Evolutionary conservation across 2,888 invertebrate genomes (phyloP).

Genomic region (Erynnis tages): DNA sequence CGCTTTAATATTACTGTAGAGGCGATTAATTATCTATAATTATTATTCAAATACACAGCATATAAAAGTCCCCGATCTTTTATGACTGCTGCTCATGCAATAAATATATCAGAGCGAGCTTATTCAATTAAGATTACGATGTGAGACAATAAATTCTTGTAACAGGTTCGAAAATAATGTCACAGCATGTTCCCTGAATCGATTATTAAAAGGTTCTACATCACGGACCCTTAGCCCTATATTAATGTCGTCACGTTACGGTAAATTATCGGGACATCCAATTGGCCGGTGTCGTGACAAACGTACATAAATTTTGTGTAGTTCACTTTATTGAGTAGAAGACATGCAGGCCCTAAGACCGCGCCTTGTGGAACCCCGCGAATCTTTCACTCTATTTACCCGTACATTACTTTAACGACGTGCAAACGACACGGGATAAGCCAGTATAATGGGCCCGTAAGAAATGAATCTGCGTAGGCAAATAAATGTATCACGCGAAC

Average conservation of each 20-base stretch:
- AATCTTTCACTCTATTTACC: slow-evolving; percentile 23
- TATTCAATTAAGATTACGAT: slow-evolving; percentile 21
- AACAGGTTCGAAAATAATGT: slow-evolving; percentile 39
- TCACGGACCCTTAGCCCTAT: slow-evolving; percentile 51
- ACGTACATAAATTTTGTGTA: slow-evolving; percentile 66
- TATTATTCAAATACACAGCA: background rate
- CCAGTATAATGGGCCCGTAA: slow-evolving; percentile 25
- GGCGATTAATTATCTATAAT: background rate
- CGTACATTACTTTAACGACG: slow-evolving; percentile 26
- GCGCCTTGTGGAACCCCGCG: slow-evolving; percentile 52
- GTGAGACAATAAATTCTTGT: slow-evolving; percentile 19
- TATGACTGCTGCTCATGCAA: slow-evolving; percentile 9
- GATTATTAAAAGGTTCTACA: slow-evolving; percentile 61
- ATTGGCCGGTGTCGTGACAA: slow-evolving; percentile 76
- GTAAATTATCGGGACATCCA: slow-evolving; percentile 76
- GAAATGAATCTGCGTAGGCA: slow-evolving; percentile 26
- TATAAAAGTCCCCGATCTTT: slow-evolving; percentile 12
- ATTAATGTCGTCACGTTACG: slow-evolving; percentile 67
- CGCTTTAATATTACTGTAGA: too few relatives aligned
- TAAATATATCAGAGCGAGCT: slow-evolving; percentile 12
- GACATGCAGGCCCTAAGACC: slow-evolving; percentile 61
- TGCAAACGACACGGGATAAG: slow-evolving; percentile 24
- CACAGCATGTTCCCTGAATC: slow-evolving; percentile 52
- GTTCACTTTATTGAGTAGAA: slow-evolving; percentile 57
- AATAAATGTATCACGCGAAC: slow-evolving; percentile 25